Percentiles rank a stretch among this genome's conserved stretches.
Evolutionary conservation across 2,888 invertebrate genomes (phyloP).

Genomic region (Protophormia terraenovae): DNA sequence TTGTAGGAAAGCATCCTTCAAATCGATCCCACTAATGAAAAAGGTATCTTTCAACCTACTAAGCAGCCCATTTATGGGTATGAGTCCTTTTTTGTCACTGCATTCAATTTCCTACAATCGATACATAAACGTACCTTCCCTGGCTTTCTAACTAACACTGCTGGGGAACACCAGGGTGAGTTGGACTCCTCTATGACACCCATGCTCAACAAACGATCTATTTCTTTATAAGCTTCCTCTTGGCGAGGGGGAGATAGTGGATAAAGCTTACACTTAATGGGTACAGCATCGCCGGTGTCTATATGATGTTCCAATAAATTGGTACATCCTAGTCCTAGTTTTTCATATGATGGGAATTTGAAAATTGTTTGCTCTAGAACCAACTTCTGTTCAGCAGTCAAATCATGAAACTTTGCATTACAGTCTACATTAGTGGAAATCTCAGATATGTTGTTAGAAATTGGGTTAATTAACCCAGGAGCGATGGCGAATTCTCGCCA

Average conservation of each 20-base stretch:
- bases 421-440: neutral
- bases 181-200: too few species aligned
- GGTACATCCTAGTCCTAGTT: neutral
- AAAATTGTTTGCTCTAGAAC: neutral
- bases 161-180: too few species aligned
- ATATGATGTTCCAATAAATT: neutral
- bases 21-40: too few species aligned
- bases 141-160: too few species aligned
- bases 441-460: neutral
- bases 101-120: neutral
- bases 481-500: constrained; percentile 29
- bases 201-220: too few species aligned
- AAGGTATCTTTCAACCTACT: too few species aligned
- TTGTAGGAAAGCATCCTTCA: too few species aligned
- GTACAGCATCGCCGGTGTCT: too few species aligned
- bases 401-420: neutral
- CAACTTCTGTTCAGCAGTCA: neutral
- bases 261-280: constrained; percentile 24
- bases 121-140: too few species aligned
- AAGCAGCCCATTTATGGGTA: too few species aligned
- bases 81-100: neutral
- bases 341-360: constrained; percentile 23
- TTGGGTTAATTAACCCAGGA: neutral
- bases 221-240: too few species aligned
- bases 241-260: constrained; percentile 53